phyloP scores from a whole-genome alignment of 2,888 invertebrate genomes.

The Sinopyrophorus schimmeli region DNA sequence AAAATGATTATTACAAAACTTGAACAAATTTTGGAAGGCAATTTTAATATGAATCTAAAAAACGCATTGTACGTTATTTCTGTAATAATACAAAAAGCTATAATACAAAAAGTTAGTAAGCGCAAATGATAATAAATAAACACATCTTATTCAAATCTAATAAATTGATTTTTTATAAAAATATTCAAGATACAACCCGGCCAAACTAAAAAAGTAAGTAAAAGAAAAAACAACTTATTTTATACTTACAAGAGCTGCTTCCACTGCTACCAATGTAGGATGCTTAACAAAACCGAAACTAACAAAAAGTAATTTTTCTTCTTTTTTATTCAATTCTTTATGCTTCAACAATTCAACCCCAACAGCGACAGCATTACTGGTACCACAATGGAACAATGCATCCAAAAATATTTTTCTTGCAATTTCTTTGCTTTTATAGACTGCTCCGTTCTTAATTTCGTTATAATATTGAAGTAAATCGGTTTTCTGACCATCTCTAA shows the following conservation, averaged over 20 bases:
- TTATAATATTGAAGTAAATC: constrained; percentile 71
- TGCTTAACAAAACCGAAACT: constrained; percentile 70
- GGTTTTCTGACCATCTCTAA: constrained; percentile 67
- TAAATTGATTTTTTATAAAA: too few species aligned
- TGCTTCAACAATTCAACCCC: constrained; percentile 68
- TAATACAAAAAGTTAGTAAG: too few species aligned
- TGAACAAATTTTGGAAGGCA: too few species aligned
- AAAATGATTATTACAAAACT: too few species aligned
- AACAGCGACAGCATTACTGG: constrained; percentile 75
- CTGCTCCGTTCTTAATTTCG: constrained; percentile 62
- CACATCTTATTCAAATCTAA: too few species aligned
- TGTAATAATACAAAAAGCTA: too few species aligned
- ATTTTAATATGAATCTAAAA: too few species aligned
- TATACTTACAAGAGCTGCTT: constrained; percentile 61
- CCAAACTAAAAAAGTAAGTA: too few species aligned
- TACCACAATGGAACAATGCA: constrained; percentile 78
- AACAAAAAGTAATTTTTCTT: constrained; percentile 66
- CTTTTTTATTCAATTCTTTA: constrained; percentile 61
- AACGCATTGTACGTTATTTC: too few species aligned
- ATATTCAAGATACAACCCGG: too few species aligned
- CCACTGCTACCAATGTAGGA: constrained; percentile 67
- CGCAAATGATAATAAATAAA: too few species aligned
- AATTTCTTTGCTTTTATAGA: constrained; percentile 59
- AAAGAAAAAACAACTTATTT: constrained; percentile 8
- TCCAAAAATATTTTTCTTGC: constrained; percentile 78